Percentiles rank a stretch among this genome's conserved stretches.
phyloP scores from a whole-genome alignment of 2,888 invertebrate genomes.

The Galerucella nymphaeae region DNA sequence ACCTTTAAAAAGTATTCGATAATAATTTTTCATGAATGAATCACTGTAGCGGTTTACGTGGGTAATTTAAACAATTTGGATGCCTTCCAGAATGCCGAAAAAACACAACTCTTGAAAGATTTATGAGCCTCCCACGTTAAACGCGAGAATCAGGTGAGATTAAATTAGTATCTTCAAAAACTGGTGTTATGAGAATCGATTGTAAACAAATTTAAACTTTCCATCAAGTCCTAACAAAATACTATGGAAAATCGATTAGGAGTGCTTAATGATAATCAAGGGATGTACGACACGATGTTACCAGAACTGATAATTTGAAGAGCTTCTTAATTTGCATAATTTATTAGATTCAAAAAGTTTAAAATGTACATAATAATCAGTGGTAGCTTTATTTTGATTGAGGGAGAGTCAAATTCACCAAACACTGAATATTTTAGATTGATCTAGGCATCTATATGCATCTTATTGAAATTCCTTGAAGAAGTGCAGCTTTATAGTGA shows the following conservation, averaged over 20 bases:
- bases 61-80: slow-evolving; percentile 30
- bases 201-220: background rate
- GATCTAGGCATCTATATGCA: no score
- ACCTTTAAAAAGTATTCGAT: background rate
- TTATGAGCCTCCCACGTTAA: slow-evolving; percentile 13
- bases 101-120: slow-evolving; percentile 28
- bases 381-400: no score
- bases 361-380: no score
- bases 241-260: background rate
- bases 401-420: no score
- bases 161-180: background rate
- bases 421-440: no score
- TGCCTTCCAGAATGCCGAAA: slow-evolving; percentile 31
- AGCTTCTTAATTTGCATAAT: no score
- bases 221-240: background rate
- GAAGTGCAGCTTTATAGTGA: no score
- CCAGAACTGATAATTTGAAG: no score
- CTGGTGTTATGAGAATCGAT: background rate
- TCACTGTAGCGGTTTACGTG: background rate
- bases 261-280: background rate
- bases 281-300: no score
- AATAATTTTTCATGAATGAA: slow-evolving; percentile 14
- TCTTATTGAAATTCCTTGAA: no score
- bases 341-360: no score
- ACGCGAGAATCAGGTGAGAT: background rate